Base-by-base conservation (phyloP, 2,113 vertebrate genomes). In the Bufo bufo region DNA sequence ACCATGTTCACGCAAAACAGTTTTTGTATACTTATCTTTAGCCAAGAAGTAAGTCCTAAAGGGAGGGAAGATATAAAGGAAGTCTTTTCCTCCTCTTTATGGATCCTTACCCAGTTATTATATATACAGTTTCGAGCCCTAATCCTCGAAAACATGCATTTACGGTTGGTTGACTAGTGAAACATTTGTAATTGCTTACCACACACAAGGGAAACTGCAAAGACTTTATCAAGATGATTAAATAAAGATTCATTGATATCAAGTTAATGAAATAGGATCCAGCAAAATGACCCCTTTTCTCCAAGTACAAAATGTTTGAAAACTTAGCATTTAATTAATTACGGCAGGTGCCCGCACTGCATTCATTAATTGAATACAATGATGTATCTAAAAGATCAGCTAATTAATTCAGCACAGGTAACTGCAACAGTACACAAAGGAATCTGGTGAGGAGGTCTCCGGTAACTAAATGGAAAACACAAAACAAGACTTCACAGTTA, bases 201-300 rank as follows among this genome's bases (percentile, higher is more conserved):
- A 74, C 43, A 74, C 71, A 17, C 71, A 74, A 47, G 43, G 71
- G 71, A 74, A 47, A 74, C 71, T 74, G 14, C 71, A 74, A 6
- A 74, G 71, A 45, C 33, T 45, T 74, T 74, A 74, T 71, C 66
- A 71, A 71, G 66, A 71, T 43, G n/a, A 71, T 74, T 74, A 74
- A 74, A 45, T 74, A 74, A 74, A 74, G 13, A 74, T 45, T 74
- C 33, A 74, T 74, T 74, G 71, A 74, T 47, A 74, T 74, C 71
- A 74, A 74, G 71, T 47, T 74, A 74, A 74, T 74, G 71, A 74
- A 74, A 74, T 47, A 47, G 71, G 71, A 74, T 33, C 13, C 33
- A 74, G 71, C 33, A 74, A 74, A 33, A 45, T 47, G 71, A 47
- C 71, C 71, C 12, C 71, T 74, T 74, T 74, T 4, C 43, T 74